Conservation (phyloP, 1,140 invertebrate species). For the Hesperophylax magnus region DNA sequence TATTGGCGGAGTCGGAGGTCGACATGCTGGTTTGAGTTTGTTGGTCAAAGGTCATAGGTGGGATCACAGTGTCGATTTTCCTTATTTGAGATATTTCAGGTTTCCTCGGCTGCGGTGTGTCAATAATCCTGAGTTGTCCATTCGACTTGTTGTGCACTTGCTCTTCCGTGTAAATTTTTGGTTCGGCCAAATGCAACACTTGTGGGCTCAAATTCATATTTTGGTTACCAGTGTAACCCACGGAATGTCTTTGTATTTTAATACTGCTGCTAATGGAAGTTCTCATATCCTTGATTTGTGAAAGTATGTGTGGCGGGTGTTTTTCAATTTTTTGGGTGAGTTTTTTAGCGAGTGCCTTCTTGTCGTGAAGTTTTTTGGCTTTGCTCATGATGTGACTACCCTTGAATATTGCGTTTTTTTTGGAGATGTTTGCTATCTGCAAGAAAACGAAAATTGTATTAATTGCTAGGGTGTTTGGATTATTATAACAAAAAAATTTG, state of each 20-base stretch:
- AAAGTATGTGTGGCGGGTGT: background rate
- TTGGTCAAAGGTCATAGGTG: constrained; percentile 55
- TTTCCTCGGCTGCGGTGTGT: constrained; percentile 7
- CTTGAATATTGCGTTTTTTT: constrained; percentile 23
- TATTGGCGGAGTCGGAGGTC: constrained; percentile 12
- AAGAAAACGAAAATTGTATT: background rate
- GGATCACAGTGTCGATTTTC: background rate
- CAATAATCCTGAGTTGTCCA: background rate
- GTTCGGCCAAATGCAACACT: no score
- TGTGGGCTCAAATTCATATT: constrained; percentile 1
- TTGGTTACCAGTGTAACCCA: background rate
- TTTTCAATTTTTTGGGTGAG: constrained; percentile 8
- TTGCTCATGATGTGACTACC: background rate
- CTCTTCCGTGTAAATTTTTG: background rate
- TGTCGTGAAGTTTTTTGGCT: constrained; percentile 13
- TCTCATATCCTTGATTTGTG: constrained; percentile 8
- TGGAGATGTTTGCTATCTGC: background rate
- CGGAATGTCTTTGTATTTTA: background rate
- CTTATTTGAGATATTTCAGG: background rate
- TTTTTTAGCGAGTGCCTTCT: constrained; percentile 2
- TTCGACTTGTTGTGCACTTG: constrained; percentile 1
- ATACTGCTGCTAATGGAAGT: background rate
- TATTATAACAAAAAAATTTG: no score
- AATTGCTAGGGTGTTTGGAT: background rate
- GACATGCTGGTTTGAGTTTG: constrained; percentile 49